Evolutionary conservation across 92 coral and sea anemone genomes (phyloP), one percentile per base, ranked within the genome.

Genomic region (Blastomussa wellsi): DNA sequence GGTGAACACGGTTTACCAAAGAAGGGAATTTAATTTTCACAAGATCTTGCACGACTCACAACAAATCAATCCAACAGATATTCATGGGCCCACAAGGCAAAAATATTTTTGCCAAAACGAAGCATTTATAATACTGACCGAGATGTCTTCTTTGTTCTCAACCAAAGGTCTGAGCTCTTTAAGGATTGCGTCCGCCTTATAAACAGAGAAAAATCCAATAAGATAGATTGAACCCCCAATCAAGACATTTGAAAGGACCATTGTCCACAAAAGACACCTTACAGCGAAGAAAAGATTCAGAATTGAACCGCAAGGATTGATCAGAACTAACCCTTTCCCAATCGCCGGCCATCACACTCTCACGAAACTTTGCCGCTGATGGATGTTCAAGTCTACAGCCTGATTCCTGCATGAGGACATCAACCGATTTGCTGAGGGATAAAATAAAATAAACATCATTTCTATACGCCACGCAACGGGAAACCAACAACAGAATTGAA

Each of bases 361-460:
- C 98, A 15, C 99, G 92, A 91, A 96, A 96, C 84, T 93, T 96
- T 62, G 98, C 92, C 20, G 99, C 99, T 48, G 99, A 96, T 31
- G 98, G 99, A 84, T 96, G 99, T 89, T 96, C 99, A 67, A 96
- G 94, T 91, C 94, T 96, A 90, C 99, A 96, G 78, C 98, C 99
- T 19, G 99, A 96, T 83, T 96, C 99, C 81, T 91, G 91, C 94
- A 96, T 94, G 57, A 96, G 91, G 77, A 90, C 93, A 65, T 95
- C 98, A 48, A 95, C 99, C 55, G 99, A 96, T 91, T 94, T 90
- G 76, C 99, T 96, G 91, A 82, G 79, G 93, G 84, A 86, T 42
- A 87, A 86, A 72, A 73, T 64, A 84, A 82, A 82, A 75, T 60
- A 79, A 81, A 83, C 79, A 88, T 87, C 79, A 84, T 72, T 52